phyloP scores from a whole-genome alignment of 35 echinoderm and acorn worm genomes.

The Apostichopus californicus region DNA sequence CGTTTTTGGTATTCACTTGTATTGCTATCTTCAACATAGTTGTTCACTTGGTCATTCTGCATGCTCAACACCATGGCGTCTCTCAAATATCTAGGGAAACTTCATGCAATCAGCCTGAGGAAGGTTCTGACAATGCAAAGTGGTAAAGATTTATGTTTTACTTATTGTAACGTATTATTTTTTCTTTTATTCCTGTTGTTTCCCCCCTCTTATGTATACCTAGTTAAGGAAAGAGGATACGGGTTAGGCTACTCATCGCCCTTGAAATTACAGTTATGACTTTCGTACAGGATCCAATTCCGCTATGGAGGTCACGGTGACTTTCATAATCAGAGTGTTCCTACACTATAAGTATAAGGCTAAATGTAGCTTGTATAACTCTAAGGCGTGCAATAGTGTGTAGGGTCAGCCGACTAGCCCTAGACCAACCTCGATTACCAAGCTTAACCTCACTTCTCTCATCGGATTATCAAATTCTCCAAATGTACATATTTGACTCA shows the following conservation, averaged over 20 bases:
- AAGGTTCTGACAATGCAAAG: conserved; percentile 32
- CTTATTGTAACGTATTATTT: neutral
- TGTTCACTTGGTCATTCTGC: neutral
- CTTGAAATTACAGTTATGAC: neutral
- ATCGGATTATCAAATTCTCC: no score
- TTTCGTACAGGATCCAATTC: conserved; percentile 2
- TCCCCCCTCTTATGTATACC: no score
- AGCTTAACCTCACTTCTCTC: no score
- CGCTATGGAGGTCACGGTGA: conserved; percentile 9
- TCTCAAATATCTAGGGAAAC: conserved; percentile 46
- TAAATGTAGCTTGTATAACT: no score
- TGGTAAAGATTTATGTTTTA: neutral
- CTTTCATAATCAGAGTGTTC: neutral
- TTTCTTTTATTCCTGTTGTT: neutral
- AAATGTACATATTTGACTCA: no score
- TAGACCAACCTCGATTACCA: no score
- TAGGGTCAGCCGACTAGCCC: no score
- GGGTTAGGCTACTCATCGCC: no score
- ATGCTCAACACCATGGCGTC: conserved; percentile 27
- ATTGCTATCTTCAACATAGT: neutral
- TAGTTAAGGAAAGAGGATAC: no score
- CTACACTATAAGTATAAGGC: neutral
- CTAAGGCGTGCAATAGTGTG: no score
- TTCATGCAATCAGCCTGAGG: neutral
- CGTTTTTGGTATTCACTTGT: neutral